Percentiles rank a stretch among this genome's conserved stretches.
phyloP scores from a whole-genome alignment of 2,888 invertebrate species.

The Caenorhabditis virilis region DNA sequence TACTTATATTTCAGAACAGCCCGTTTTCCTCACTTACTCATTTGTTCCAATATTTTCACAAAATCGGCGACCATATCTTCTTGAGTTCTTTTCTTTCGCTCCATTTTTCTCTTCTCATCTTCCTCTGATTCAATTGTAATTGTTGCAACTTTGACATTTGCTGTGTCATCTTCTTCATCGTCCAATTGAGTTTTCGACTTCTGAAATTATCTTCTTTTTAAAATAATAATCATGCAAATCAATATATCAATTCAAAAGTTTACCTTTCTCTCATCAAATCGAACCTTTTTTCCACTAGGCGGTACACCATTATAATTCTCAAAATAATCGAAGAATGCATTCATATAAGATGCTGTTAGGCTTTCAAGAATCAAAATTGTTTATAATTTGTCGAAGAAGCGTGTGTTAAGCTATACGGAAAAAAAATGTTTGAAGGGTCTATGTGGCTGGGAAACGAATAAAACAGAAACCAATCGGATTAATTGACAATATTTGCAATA shows the following conservation, averaged over 20 bases:
- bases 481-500: too few species aligned
- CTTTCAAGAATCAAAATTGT: background rate
- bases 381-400: background rate
- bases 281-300: constrained; percentile 18
- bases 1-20: too few species aligned
- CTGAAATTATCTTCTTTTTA: constrained; percentile 4
- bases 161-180: constrained; percentile 26
- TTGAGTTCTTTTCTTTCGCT: constrained; percentile 50
- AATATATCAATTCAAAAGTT: too few species aligned
- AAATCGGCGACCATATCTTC: constrained; percentile 58
- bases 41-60: constrained; percentile 55
- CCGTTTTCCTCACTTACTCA: too few species aligned
- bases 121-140: constrained; percentile 39
- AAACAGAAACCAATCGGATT: too few species aligned
- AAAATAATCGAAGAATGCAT: constrained; percentile 41
- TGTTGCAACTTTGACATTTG: constrained; percentile 27
- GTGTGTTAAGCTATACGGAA: too few species aligned
- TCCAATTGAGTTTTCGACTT: constrained; percentile 25
- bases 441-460: too few species aligned
- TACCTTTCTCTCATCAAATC: constrained; percentile 30
- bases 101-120: constrained; percentile 35
- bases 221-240: too few species aligned
- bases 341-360: constrained; percentile 11
- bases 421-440: too few species aligned
- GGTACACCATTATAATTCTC: constrained; percentile 28